Conservation (phyloP, 2,113 vertebrate species). For the Malurus alboscapulatus region DNA sequence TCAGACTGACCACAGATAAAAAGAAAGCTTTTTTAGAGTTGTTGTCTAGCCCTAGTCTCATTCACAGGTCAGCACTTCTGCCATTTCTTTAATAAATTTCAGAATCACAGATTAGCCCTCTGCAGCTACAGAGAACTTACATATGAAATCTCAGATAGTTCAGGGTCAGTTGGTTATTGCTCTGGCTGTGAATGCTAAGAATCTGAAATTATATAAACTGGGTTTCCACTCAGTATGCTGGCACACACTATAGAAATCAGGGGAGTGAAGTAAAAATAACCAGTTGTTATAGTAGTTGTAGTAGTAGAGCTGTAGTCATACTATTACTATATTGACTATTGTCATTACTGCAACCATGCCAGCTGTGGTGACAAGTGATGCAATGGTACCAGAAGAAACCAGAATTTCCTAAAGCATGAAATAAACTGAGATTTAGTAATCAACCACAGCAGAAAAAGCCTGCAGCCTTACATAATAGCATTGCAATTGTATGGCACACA, state of each 20-base stretch:
- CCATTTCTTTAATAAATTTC: background rate
- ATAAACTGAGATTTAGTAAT: background rate
- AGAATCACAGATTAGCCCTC: background rate
- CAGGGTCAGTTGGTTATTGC: background rate
- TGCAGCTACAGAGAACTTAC: background rate
- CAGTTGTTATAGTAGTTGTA: background rate
- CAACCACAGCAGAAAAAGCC: background rate
- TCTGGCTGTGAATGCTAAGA: background rate
- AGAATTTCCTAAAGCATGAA: background rate
- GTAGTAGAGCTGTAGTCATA: background rate
- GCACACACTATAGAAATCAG: background rate
- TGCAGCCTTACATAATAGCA: background rate
- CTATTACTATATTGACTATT: background rate
- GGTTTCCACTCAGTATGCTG: background rate
- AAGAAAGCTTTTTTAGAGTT: background rate
- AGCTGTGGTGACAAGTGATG: background rate
- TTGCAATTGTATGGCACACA: background rate
- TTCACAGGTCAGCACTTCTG: background rate
- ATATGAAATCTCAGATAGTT: background rate
- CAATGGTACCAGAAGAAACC: background rate
- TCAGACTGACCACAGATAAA: background rate
- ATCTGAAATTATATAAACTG: background rate
- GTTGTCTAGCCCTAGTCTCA: background rate
- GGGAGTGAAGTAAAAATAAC: background rate
- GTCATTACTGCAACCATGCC: background rate